Percentiles rank a stretch among this genome's conserved stretches.
phyloP scores from a whole-genome alignment of 2,797 vertebrate genomes.

The Todus mexicanus region DNA sequence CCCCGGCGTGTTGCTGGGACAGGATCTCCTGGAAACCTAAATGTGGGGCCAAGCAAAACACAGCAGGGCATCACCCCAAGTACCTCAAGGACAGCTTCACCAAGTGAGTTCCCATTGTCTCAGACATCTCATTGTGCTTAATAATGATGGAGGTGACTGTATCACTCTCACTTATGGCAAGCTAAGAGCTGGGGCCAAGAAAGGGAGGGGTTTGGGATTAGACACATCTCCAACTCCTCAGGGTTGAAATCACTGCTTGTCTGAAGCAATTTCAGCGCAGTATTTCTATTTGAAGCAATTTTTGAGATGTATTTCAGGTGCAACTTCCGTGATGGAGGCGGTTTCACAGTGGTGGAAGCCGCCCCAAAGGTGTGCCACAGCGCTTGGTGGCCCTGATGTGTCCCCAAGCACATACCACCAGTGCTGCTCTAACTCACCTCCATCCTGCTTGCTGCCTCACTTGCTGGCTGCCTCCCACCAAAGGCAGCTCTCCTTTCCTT shows the following conservation, averaged over 20 bases:
- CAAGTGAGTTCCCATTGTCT: background rate
- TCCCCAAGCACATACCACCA: fast-evolving
- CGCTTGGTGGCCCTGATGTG: fast-evolving
- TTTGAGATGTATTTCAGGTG: background rate
- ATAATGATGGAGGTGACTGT: background rate
- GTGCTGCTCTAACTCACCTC: background rate
- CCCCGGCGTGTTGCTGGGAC: background rate
- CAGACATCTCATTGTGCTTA: background rate
- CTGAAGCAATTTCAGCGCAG: background rate
- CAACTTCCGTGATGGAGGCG: fast-evolving
- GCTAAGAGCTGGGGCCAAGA: background rate
- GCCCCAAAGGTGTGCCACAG: background rate
- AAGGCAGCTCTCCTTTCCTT: background rate
- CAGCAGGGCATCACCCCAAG: background rate
- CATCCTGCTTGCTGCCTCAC: background rate
- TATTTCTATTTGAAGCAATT: background rate
- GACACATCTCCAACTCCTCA: background rate
- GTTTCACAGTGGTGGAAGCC: background rate
- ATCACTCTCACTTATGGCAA: background rate
- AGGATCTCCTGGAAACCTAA: background rate
- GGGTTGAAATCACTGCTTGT: background rate
- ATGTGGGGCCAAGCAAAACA: slow-evolving; percentile 4
- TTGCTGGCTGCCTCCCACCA: fast-evolving
- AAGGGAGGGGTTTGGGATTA: background rate
- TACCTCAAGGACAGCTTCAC: background rate